Evolutionary conservation across 2,888 invertebrate species (phyloP).

Genomic region (Amphipoea oculea): DNA sequence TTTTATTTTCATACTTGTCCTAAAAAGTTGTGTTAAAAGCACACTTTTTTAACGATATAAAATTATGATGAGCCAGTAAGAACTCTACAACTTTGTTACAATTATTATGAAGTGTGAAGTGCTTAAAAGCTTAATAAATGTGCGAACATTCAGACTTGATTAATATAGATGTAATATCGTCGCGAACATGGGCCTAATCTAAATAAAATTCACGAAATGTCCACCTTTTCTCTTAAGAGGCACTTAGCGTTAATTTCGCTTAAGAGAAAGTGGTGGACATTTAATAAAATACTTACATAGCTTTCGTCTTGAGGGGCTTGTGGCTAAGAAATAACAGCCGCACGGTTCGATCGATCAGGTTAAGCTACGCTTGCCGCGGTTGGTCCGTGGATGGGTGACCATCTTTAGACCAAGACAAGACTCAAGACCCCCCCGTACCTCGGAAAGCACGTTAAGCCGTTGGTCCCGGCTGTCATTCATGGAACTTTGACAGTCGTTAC

Average conservation of each 20-base stretch:
- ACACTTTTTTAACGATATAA: slow-evolving; percentile 8
- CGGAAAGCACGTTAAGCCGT: no score
- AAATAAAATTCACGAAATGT: slow-evolving; percentile 59
- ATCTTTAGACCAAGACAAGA: no score
- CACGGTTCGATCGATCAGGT: no score
- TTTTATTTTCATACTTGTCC: slow-evolving; percentile 13
- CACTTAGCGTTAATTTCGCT: slow-evolving; percentile 66
- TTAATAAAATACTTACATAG: slow-evolving; percentile 61
- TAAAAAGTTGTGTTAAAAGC: slow-evolving; percentile 14
- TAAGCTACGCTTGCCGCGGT: no score
- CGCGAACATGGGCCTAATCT: slow-evolving; percentile 42
- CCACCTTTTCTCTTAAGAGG: slow-evolving; percentile 58
- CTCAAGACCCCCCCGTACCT: no score
- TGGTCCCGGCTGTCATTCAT: no score
- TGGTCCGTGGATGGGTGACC: no score
- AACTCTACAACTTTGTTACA: slow-evolving; percentile 21
- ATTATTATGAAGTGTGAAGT: slow-evolving; percentile 27
- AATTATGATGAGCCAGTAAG: slow-evolving; percentile 12
- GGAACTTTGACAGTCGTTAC: no score
- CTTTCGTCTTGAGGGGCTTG: no score
- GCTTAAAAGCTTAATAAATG: slow-evolving; percentile 31
- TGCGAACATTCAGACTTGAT: slow-evolving; percentile 29
- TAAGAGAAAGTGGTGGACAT: slow-evolving; percentile 64
- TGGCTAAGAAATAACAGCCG: no score
- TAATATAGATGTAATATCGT: slow-evolving; percentile 42